Evolutionary conservation across 1,140 invertebrate genomes (phyloP).

Genomic region (Bombus balteatus): DNA sequence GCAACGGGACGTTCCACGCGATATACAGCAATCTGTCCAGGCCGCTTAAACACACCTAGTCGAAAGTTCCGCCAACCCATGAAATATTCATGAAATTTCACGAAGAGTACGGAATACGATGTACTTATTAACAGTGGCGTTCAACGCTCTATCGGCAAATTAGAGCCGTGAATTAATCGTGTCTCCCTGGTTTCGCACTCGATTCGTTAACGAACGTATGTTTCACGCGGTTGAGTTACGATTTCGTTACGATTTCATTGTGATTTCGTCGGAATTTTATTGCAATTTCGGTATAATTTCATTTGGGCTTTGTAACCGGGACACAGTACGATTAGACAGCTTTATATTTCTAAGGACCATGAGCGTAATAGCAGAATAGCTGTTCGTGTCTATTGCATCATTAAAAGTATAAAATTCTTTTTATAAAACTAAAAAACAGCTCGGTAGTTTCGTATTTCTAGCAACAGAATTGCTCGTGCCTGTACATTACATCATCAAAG

Average conservation of each 20-base stretch:
- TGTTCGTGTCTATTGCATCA: not conserved
- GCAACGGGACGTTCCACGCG: slow-evolving; percentile 10
- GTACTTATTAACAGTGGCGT: not conserved
- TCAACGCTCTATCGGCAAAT: not conserved
- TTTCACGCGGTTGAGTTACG: no score
- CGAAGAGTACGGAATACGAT: not conserved
- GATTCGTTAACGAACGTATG: no score
- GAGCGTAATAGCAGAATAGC: not conserved
- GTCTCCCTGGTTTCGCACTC: no score
- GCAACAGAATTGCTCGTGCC: no score
- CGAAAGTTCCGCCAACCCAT: slow-evolving; percentile 5
- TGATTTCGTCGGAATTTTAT: not conserved
- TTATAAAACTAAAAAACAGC: no score
- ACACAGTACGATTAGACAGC: not conserved
- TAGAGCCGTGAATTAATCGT: slow-evolving; percentile 29
- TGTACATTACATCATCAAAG: not conserved
- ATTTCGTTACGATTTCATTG: no score
- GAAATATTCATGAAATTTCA: slow-evolving; percentile 46
- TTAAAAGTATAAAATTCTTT: not conserved
- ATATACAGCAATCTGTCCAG: not conserved
- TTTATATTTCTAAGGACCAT: not conserved
- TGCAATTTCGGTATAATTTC: not conserved
- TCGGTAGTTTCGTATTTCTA: not conserved
- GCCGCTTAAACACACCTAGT: slow-evolving; percentile 19
- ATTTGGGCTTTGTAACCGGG: not conserved